Percentiles rank a stretch among this genome's conserved stretches.
phyloP scores from a whole-genome alignment of 2,797 vertebrate genomes.

The Pseudopleuronectes americanus region DNA sequence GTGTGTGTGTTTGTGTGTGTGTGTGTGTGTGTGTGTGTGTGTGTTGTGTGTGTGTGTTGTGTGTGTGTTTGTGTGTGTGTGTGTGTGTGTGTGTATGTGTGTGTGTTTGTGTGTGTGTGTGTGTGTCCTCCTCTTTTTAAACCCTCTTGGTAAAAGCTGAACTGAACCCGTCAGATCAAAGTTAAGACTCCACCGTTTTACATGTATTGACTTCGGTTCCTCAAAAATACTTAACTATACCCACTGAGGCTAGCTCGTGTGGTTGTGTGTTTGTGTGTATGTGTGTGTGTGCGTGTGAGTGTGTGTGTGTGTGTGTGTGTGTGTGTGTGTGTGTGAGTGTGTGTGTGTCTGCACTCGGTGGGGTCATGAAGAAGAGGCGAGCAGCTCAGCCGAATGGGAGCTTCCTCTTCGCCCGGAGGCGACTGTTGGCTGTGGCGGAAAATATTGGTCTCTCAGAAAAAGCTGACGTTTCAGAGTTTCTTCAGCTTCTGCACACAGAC shows the following conservation, averaged over 20 bases:
- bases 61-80: too few species aligned
- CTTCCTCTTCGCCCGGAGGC: conserved; percentile 66
- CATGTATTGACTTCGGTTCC: too few species aligned
- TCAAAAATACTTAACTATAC: not conserved
- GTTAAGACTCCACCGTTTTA: too few species aligned
- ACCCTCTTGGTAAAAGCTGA: too few species aligned
- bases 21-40: too few species aligned
- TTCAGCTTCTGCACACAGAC: conserved; percentile 15
- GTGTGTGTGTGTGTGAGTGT: not conserved
- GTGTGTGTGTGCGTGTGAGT: conserved; percentile 20
- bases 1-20: too few species aligned
- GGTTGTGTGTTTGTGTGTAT: not conserved
- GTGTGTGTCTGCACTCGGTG: conserved; percentile 16
- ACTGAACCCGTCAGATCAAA: too few species aligned
- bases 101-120: too few species aligned
- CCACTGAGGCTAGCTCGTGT: not conserved
- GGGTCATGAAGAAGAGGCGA: too few species aligned
- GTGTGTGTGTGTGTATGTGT: too few species aligned
- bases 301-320: not conserved
- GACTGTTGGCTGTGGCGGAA: conserved; percentile 72
- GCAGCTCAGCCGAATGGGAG: conserved; percentile 53
- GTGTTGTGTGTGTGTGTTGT: too few species aligned
- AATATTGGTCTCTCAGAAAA: conserved; percentile 68
- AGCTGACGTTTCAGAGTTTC: conserved; percentile 61
- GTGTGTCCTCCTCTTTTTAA: too few species aligned